Evolutionary conservation across 2,888 invertebrate genomes (phyloP), one percentile per base, ranked within the genome.

Genomic region (Amphimallon solstitiale): DNA sequence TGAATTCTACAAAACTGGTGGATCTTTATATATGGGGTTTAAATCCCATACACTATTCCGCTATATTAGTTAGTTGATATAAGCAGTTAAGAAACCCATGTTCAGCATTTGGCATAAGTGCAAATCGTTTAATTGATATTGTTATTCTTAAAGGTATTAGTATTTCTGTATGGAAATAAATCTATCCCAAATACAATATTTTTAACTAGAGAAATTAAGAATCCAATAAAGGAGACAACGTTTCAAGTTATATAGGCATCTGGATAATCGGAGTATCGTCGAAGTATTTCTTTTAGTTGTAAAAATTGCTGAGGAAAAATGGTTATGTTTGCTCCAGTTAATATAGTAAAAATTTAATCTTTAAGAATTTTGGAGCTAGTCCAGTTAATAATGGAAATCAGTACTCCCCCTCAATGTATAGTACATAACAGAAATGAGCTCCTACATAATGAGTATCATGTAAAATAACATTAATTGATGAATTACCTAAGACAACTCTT

Each of bases 361-460:
- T 90, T 90, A 83, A 89, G 81, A 81, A 85, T 81, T 67, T 81
- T 84, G 34, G 61, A 0, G 80, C 81, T 77, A 89, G 70, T 5
- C 90, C 90, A 49, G 87, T 86, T 78, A 92, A 86, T 84, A 90
- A 75, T 0, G 91, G 88, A 38, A 87, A 92, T 87, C 91, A 92
- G 72, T 90, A 92, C 75, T 92, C 90, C 2, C 92, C 91, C 72
- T 91, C 92, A 84, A 92, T 91, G 2, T 90, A 91, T 76, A 92
- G 74, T 0, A 92, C 92, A 86, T 92, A 92, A 79, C 93, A 92
- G 76, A 93, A 93, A 81, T 93, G 92, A 2, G 90, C 92, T 35
- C 92, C 92, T 56, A 92, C 92, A 86, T 92, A 93, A 80, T 92
- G 92, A n/a, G 92, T 92, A 78, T 93, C 92, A 83, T 93, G 92